A percentile compares a stretch with the other conserved stretches of the same genome.
phyloP scores from a whole-genome alignment of 2,888 invertebrate genomes.

The Trachelus tabidus region DNA sequence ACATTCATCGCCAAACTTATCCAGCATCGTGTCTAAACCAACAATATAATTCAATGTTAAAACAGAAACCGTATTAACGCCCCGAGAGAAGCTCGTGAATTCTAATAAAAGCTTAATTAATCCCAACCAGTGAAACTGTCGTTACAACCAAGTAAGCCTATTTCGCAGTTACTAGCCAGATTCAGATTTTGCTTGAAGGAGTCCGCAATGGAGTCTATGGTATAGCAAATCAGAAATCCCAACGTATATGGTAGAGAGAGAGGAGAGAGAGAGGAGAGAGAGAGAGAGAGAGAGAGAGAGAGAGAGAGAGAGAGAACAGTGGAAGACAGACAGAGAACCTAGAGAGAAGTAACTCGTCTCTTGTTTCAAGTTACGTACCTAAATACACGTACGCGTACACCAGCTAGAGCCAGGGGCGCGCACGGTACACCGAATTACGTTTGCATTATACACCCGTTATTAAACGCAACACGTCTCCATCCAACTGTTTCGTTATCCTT shows the following conservation, averaged over 20 bases:
- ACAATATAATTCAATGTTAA: neutral
- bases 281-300: constrained; percentile 10
- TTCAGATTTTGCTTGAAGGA: neutral
- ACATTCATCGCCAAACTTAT: neutral
- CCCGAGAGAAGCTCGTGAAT: neutral
- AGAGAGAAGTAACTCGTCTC: neutral
- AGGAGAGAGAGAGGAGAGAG: constrained; percentile 3
- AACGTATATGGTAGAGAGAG: constrained; percentile 1
- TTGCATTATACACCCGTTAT: constrained; percentile 4
- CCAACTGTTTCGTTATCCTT: neutral
- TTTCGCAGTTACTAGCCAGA: neutral
- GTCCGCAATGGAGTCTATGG: neutral
- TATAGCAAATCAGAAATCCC: neutral
- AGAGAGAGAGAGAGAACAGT: constrained; percentile 10
- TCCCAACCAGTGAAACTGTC: neutral
- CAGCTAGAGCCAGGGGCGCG: neutral
- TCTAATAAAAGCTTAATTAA: neutral
- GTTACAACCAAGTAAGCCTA: neutral
- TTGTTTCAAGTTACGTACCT: neutral
- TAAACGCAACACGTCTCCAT: constrained; percentile 5
- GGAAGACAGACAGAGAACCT: constrained; percentile 8
- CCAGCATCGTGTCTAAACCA: neutral
- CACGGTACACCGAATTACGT: neutral
- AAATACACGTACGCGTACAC: neutral
- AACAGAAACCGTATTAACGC: neutral